A percentile compares a stretch with the other conserved stretches of the same genome.
Conservation (phyloP, 2,888 invertebrate genomes). For the Agonum fuliginosum region DNA sequence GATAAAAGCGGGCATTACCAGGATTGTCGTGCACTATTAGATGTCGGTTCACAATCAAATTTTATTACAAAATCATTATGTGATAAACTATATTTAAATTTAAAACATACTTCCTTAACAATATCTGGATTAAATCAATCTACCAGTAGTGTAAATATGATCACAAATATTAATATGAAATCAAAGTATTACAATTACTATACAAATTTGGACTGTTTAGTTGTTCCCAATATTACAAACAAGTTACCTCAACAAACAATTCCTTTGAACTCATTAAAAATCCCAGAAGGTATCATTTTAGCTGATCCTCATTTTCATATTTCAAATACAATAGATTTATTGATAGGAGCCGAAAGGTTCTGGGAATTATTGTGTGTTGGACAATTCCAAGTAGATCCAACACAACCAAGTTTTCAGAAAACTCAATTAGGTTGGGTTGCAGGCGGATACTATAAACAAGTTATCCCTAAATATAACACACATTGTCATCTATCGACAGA, state of each 20-base stretch:
- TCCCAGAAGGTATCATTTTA: slow-evolving; percentile 24
- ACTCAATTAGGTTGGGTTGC: slow-evolving; percentile 45
- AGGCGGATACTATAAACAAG: not conserved
- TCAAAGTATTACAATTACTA: slow-evolving; percentile 2
- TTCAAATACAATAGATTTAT: slow-evolving; percentile 28
- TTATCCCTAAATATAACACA: not conserved
- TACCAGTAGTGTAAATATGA: not conserved
- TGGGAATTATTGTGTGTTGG: slow-evolving; percentile 27
- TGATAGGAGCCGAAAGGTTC: slow-evolving; percentile 39
- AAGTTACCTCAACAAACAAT: too few species aligned
- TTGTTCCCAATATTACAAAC: not conserved
- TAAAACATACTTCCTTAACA: not conserved
- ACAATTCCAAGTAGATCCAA: not conserved
- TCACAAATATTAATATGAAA: slow-evolving; percentile 5
- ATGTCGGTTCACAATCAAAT: slow-evolving; percentile 50
- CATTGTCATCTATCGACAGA: not conserved
- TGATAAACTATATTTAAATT: slow-evolving; percentile 2
- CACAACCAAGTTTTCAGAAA: slow-evolving; percentile 31
- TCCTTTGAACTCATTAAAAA: not conserved
- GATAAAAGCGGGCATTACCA: slow-evolving; percentile 26
- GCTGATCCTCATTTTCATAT: slow-evolving; percentile 40
- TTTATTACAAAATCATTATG: slow-evolving; percentile 29
- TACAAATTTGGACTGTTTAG: slow-evolving; percentile 14
- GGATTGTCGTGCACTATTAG: slow-evolving; percentile 38
- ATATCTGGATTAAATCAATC: slow-evolving; percentile 40